Evolutionary conservation across 2,113 vertebrate genomes (phyloP).

Genomic region (Callochromis pleurospilus): DNA sequence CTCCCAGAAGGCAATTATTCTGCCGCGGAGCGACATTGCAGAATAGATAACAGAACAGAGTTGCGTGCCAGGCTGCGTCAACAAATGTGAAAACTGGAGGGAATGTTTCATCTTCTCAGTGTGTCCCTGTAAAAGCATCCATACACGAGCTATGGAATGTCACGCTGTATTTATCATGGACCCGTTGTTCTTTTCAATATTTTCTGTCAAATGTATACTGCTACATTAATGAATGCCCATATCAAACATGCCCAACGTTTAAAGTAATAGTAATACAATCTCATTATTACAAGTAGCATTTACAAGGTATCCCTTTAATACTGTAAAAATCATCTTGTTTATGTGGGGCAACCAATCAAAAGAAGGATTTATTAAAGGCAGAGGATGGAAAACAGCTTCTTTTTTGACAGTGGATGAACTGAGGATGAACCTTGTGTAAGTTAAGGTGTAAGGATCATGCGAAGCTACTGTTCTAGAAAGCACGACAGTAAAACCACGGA

Average conservation of each 20-base stretch:
- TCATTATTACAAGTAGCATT: background rate
- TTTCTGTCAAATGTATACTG: background rate
- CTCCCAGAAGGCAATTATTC: background rate
- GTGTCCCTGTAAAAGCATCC: background rate
- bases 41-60: background rate
- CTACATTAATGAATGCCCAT: fast-evolving
- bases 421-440: background rate
- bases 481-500: background rate
- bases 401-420: background rate
- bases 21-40: background rate
- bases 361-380: background rate
- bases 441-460: background rate
- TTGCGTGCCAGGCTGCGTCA: background rate
- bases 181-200: background rate
- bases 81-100: background rate
- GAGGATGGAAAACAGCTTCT: background rate
- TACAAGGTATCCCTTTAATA: background rate
- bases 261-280: background rate
- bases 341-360: background rate
- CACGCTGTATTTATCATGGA: slow-evolving; percentile 11
- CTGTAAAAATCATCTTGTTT: background rate
- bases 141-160: background rate
- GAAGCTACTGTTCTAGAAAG: background rate
- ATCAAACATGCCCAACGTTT: background rate
- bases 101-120: background rate